Conservation (phyloP, 2,888 invertebrate genomes). For the Taphrorychus bicolor region DNA sequence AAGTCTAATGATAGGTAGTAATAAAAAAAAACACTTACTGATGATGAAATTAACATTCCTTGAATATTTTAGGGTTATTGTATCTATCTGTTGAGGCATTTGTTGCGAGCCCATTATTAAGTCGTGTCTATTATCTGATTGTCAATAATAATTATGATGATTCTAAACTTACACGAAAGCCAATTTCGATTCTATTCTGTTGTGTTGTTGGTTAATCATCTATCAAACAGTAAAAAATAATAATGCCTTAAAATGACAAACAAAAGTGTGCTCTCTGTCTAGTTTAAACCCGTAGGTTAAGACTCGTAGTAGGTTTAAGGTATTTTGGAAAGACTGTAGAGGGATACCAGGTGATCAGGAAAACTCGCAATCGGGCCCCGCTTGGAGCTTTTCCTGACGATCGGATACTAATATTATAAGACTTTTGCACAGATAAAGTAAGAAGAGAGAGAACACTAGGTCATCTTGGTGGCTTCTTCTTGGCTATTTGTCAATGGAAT, state of each 20-base stretch:
- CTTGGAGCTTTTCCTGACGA: slow-evolving; percentile 15
- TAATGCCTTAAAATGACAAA: slow-evolving; percentile 54
- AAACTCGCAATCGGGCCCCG: slow-evolving; percentile 22
- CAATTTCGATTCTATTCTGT: slow-evolving; percentile 1
- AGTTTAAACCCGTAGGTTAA: slow-evolving; percentile 43
- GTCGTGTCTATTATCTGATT: neutral
- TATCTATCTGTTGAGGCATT: slow-evolving; percentile 16
- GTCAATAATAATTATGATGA: slow-evolving; percentile 35
- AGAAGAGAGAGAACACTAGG: slow-evolving; percentile 42
- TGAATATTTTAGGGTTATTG: slow-evolving; percentile 31
- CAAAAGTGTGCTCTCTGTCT: slow-evolving; percentile 52
- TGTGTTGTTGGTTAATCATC: slow-evolving; percentile 14
- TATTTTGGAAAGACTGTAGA: slow-evolving; percentile 55
- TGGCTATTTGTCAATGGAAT: slow-evolving; percentile 31
- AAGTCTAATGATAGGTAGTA: slow-evolving; percentile 37
- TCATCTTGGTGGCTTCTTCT: slow-evolving; percentile 39
- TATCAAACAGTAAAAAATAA: slow-evolving; percentile 15
- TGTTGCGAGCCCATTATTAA: slow-evolving; percentile 10
- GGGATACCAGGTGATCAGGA: slow-evolving; percentile 59
- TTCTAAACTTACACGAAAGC: slow-evolving; percentile 1
- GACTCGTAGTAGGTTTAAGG: slow-evolving; percentile 37
- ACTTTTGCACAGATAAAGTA: slow-evolving; percentile 52
- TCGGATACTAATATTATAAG: slow-evolving; percentile 44
- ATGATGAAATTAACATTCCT: slow-evolving; percentile 46
- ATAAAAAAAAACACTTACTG: slow-evolving; percentile 14